phyloP scores from a whole-genome alignment of 2,113 vertebrate genomes.

The Nothobranchius furzeri region DNA sequence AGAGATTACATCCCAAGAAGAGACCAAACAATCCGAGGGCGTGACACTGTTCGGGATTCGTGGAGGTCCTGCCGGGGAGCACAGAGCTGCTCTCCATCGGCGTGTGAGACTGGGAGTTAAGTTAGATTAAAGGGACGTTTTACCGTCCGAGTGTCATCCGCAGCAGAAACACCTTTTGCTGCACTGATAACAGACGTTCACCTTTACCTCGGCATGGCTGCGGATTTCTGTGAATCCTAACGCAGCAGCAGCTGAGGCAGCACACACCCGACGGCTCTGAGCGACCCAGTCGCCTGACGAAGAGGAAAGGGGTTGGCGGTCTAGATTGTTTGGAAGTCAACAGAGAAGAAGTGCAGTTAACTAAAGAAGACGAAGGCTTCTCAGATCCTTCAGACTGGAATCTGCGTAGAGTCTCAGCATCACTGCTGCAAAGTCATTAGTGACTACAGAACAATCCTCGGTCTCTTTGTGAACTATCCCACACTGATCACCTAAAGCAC shows the following conservation, averaged over 20 bases:
- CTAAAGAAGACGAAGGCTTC: no score
- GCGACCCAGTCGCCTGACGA: neutral
- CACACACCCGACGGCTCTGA: neutral
- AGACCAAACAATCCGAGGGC: no score
- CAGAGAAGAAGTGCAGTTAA: neutral
- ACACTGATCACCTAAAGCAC: neutral
- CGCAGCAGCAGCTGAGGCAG: neutral
- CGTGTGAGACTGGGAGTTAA: no score
- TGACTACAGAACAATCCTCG: neutral
- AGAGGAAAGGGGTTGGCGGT: neutral
- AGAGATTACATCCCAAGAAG: no score
- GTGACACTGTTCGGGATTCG: no score
- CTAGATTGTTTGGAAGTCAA: neutral
- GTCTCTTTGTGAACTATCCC: no score
- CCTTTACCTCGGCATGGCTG: neutral
- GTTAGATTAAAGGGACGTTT: no score
- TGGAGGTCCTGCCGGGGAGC: no score
- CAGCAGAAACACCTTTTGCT: neutral
- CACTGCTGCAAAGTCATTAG: slow-evolving; percentile 5
- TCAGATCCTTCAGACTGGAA: no score
- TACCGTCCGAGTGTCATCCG: neutral
- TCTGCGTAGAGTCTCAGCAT: slow-evolving; percentile 3
- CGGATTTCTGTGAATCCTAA: no score
- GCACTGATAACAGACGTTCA: neutral
- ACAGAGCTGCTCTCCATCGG: no score